Base-by-base conservation (phyloP, 2,113 vertebrate species). In the Benitochromis conjunctus region DNA sequence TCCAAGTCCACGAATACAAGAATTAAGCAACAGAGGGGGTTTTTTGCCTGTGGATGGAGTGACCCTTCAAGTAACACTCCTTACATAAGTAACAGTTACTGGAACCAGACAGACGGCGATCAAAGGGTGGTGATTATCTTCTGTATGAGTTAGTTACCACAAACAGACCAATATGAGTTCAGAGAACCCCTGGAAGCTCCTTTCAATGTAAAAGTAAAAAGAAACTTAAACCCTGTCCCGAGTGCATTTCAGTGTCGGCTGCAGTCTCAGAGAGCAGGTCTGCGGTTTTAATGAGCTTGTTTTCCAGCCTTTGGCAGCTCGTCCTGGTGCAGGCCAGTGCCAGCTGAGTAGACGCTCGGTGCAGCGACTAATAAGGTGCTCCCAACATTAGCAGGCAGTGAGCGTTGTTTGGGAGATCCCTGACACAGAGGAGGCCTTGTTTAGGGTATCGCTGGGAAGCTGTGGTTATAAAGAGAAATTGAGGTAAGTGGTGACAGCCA, bases 391-490 rank as follows among this genome's bases (percentile, higher is more conserved):
- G 41, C 58, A 86, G 55, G 74, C 84, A 66, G 71, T 0, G 1
- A n/a, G 71, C 24, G 76, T 81, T 26, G 36, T 74, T 6, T 1
- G 19, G 41, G 81, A 54, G 58, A 13, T 58, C 34, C 10, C 16
- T 21, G 12, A 34, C 55, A 90, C 82, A 91, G 60, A 84, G 83
- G 69, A 79, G 21, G 80, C 71, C 82, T 90, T 91, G 90, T 91
- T 85, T 74, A 31, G 56, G 7, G 18, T 48, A 36, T 26, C 0
- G 10, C 71, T 31, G 71, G 24, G 26, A 31, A 53, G 71, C 26
- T 76, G 16, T 31, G 43, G 69, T 12, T 51, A 51, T 13, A 53
- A 53, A 76, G 6, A 11, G 51, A 31, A 31, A 19, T n/a, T 18
- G 26, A 53, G 46, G 24, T 0, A 19, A 29, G 16, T 19, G 3